These are phyloP conservation scores for Gallinago nigripennis DNA, from an alignment of 2,797 vertebrate species.

Conservation along the genomic window DNA sequence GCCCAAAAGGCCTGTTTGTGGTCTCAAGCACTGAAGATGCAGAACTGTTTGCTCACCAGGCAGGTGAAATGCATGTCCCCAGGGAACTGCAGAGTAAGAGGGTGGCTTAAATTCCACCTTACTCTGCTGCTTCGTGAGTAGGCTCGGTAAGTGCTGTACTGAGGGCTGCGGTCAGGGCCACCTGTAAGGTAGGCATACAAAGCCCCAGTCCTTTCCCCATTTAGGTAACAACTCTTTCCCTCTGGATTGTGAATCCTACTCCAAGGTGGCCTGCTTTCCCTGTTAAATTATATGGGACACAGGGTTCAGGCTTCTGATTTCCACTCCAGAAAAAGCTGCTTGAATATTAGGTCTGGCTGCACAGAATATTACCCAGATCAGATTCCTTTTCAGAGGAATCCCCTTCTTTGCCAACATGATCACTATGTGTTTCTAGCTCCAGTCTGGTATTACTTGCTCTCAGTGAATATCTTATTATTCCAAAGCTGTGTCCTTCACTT, in stretches of 20 bases:
- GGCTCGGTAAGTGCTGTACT: neutral
- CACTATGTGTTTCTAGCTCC: neutral
- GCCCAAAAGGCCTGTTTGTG: neutral
- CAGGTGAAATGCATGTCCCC: neutral
- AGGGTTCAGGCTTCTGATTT: neutral
- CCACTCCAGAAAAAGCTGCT: neutral
- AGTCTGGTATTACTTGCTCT: neutral
- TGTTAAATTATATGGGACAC: neutral
- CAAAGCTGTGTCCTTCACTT: constrained; percentile 5
- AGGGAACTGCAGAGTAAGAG: neutral
- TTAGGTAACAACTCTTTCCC: neutral
- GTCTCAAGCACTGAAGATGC: neutral
- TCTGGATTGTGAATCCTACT: neutral
- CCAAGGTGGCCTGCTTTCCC: neutral
- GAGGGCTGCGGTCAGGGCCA: neutral
- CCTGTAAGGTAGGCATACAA: neutral
- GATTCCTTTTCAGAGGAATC: neutral
- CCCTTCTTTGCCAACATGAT: neutral
- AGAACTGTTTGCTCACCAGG: neutral
- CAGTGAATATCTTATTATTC: constrained; percentile 15
- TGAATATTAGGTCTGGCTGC: neutral
- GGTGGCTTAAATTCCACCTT: neutral
- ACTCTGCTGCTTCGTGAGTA: neutral
- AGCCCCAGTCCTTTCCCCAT: neutral
- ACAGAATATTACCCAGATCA: neutral